Percentiles rank a stretch among this genome's conserved stretches.
Conservation (phyloP, 2,888 invertebrate genomes). For the Eupithecia dodoneata region DNA sequence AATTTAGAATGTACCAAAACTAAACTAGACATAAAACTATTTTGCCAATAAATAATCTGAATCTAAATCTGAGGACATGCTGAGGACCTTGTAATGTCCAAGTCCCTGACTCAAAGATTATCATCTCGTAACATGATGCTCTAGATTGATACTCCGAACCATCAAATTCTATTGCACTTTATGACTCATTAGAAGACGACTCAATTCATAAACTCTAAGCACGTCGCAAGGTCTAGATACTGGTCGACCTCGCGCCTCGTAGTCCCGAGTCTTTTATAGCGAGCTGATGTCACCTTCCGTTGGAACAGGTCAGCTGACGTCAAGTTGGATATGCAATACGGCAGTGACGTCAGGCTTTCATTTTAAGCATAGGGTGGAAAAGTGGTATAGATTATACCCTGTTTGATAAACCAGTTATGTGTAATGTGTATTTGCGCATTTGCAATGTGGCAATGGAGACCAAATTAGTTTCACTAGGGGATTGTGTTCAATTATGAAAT, state of each 20-base stretch:
- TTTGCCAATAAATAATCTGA: no score
- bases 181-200: neutral
- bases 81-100: neutral
- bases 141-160: neutral
- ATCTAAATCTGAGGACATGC: no score
- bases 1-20: no score
- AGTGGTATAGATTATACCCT: neutral
- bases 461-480: neutral
- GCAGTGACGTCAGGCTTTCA: conserved; percentile 38
- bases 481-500: neutral
- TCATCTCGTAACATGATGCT: neutral
- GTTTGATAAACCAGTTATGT: neutral
- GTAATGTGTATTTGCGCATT: neutral
- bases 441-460: neutral
- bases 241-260: conserved; percentile 38
- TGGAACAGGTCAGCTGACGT: conserved; percentile 37
- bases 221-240: conserved; percentile 41
- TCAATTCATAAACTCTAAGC: conserved; percentile 18
- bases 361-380: neutral
- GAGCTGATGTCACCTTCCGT: conserved; percentile 42
- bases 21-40: no score
- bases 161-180: neutral
- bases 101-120: neutral
- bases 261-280: conserved; percentile 35
- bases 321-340: conserved; percentile 24